Conservation (phyloP, 2,797 vertebrate genomes). For the Pantherophis vulpinus region DNA sequence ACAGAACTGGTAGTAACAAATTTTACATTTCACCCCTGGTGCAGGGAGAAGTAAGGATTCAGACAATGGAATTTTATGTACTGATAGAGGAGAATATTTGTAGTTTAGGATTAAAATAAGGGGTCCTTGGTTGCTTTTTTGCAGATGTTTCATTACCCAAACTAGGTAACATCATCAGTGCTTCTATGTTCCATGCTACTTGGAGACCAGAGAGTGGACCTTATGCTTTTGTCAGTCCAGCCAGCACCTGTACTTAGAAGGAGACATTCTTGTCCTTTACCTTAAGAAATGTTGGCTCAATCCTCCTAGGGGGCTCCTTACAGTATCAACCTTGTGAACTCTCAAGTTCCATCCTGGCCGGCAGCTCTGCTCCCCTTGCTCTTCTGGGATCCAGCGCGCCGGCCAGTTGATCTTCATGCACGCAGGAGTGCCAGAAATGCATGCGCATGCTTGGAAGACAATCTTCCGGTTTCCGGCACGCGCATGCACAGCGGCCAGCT, state of each 20-base stretch:
- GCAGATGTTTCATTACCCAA: not conserved
- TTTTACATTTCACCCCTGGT: no score
- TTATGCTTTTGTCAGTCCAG: not conserved
- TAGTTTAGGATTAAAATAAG: not conserved
- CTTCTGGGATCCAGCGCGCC: no score
- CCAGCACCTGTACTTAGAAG: not conserved
- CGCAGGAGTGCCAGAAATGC: no score
- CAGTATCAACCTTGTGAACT: no score
- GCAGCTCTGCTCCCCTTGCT: no score
- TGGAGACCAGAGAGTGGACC: not conserved
- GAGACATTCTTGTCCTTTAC: not conserved
- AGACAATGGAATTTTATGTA: not conserved
- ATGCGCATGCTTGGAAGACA: no score
- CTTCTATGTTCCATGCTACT: not conserved
- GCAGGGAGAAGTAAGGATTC: not conserved
- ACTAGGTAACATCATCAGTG: not conserved
- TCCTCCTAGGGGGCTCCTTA: not conserved
- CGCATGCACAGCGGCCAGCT: no score
- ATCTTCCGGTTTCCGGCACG: no score
- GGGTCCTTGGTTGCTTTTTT: not conserved
- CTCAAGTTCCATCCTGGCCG: no score
- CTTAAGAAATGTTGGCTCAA: not conserved
- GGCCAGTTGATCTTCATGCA: no score
- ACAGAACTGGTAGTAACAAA: no score
- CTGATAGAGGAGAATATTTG: not conserved